Percentiles rank a stretch among this genome's conserved stretches.
Conservation (phyloP, 2,797 vertebrate genomes). For the Enteromius thamalakanensis region DNA sequence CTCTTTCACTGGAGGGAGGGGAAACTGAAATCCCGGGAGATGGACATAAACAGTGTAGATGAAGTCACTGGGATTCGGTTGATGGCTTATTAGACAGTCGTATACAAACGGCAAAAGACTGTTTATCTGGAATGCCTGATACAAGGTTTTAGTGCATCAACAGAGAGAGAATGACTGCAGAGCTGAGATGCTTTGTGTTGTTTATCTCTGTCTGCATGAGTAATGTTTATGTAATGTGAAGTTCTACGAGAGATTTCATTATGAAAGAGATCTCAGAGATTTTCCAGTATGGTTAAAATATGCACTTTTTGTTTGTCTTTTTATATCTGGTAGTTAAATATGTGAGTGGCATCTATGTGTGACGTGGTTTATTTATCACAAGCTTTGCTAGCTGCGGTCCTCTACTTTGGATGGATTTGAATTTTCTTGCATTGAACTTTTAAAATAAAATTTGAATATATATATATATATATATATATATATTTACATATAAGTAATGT, state of each 20-base stretch:
- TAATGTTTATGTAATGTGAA: conserved; percentile 15
- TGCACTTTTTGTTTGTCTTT: not conserved
- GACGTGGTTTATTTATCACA: not conserved
- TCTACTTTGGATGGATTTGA: not conserved
- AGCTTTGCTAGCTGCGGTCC: not conserved
- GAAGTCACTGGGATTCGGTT: conserved; percentile 57
- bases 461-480: not conserved
- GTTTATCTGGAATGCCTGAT: conserved; percentile 40
- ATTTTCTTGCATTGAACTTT: not conserved
- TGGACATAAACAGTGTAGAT: conserved; percentile 60
- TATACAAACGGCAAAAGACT: not conserved
- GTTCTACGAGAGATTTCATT: conserved; percentile 1
- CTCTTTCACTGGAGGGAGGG: conserved; percentile 34
- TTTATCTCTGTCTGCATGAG: conserved; percentile 12
- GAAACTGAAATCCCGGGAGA: conserved; percentile 58
- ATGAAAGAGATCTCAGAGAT: too few relatives aligned
- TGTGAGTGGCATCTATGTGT: not conserved
- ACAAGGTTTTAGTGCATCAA: not conserved
- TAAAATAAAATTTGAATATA: not conserved
- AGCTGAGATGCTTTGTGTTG: conserved; percentile 7
- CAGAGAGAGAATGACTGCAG: conserved; percentile 5
- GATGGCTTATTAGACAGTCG: conserved; percentile 43
- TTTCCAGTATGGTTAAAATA: not conserved
- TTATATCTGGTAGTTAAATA: not conserved
- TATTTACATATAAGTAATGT: too few relatives aligned